These are phyloP conservation scores for Mercenaria mercenaria DNA, from an alignment of 1,140 invertebrate species.

Conservation along the genomic window DNA sequence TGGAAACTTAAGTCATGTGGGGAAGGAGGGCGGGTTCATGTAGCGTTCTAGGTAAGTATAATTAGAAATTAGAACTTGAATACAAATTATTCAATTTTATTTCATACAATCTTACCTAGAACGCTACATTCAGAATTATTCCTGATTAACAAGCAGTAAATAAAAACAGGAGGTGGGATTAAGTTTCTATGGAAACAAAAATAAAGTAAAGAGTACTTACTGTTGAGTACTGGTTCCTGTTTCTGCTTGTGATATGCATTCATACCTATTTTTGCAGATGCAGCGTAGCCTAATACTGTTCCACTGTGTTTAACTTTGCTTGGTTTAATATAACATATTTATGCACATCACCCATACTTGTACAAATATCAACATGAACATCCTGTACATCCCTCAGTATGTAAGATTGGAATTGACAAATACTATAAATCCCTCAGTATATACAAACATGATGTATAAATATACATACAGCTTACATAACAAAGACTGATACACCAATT, in stretches of 20 bases:
- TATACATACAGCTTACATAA: background rate
- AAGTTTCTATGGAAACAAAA: background rate
- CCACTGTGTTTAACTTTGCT: no score
- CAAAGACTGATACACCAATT: background rate
- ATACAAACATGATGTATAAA: background rate
- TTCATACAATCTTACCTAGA: slow-evolving; percentile 3
- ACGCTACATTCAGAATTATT: slow-evolving; percentile 9
- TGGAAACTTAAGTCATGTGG: slow-evolving; percentile 6
- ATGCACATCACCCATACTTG: background rate
- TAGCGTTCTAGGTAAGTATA: background rate
- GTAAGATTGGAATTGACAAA: background rate
- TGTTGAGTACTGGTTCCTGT: background rate
- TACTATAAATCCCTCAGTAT: background rate
- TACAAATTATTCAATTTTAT: background rate
- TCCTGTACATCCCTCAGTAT: background rate
- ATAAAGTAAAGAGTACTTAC: background rate
- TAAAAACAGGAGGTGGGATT: background rate
- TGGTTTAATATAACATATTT: background rate
- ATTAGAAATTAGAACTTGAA: background rate
- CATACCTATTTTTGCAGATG: background rate
- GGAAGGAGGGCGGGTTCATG: background rate
- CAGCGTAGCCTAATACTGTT: no score
- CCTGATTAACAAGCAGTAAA: background rate
- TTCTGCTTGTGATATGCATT: background rate
- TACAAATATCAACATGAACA: background rate